Evolutionary conservation across 2,113 vertebrate species (phyloP).

Genomic region (Rhadina sibilatrix): DNA sequence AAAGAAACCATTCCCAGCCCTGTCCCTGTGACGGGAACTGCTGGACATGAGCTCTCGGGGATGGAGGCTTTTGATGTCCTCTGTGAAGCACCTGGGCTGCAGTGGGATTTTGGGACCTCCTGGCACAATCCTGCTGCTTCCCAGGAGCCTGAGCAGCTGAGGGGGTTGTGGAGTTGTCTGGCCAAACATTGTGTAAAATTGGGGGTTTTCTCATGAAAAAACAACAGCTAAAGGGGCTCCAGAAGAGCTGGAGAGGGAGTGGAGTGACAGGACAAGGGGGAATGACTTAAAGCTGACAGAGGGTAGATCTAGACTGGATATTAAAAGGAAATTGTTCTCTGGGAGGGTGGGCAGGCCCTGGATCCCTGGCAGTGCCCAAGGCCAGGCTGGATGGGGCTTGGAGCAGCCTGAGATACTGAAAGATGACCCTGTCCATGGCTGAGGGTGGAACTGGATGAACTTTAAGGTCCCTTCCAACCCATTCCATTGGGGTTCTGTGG

Average conservation of each 20-base stretch:
- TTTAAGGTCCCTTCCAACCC: neutral
- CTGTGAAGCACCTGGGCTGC: neutral
- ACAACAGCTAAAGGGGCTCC: neutral
- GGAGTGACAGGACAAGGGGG: neutral
- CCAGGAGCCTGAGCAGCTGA: neutral
- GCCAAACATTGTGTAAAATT: neutral
- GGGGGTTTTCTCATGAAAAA: neutral
- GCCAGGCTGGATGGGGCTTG: neutral
- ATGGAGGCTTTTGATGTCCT: accelerated
- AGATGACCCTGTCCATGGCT: neutral
- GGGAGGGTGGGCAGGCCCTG: accelerated
- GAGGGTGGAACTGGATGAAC: accelerated
- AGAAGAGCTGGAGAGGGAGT: neutral
- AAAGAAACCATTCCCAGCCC: neutral
- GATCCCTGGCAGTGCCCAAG: neutral
- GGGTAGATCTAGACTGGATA: neutral
- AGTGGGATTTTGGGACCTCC: neutral
- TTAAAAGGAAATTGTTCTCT: neutral
- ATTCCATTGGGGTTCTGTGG: neutral
- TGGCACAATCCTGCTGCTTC: neutral
- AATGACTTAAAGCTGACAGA: neutral
- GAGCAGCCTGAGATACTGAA: accelerated
- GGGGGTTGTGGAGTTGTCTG: neutral
- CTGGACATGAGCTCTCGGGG: accelerated
- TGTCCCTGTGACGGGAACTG: neutral